Percentiles rank a stretch among this genome's conserved stretches.
Evolutionary conservation across 2,888 invertebrate species (phyloP).

Genomic region (Iphiclides podalirius): DNA sequence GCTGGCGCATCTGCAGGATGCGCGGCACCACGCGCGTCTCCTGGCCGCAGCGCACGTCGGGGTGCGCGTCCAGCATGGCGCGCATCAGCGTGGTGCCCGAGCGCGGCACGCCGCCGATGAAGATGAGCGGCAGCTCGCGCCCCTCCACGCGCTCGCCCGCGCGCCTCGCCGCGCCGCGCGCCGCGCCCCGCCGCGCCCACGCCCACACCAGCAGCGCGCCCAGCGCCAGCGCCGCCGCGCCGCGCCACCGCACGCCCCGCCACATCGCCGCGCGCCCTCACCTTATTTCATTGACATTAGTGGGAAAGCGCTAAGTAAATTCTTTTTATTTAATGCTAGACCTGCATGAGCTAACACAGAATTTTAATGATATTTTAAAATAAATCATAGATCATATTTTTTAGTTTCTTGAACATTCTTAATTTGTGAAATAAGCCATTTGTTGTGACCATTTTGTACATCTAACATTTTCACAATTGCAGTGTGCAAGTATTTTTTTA

Average conservation of each 20-base stretch:
- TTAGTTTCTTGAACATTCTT: conserved; percentile 9
- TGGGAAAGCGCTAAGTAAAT: neutral
- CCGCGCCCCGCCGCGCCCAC: conserved; percentile 31
- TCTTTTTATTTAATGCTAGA: neutral
- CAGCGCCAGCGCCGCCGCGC: conserved; percentile 36
- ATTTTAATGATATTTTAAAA: neutral
- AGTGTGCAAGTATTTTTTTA: neutral
- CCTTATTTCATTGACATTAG: neutral
- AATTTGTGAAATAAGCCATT: conserved; percentile 12
- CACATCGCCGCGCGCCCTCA: conserved; percentile 27
- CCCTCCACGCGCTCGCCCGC: conserved; percentile 57
- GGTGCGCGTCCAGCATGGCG: conserved; percentile 98
- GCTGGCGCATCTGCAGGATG: conserved; percentile 95
- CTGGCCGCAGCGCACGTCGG: conserved; percentile 97
- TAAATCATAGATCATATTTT: neutral
- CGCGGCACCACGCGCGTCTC: conserved; percentile 98
- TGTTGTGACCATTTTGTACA: conserved; percentile 6
- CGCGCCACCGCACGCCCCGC: conserved; percentile 46
- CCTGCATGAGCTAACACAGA: neutral
- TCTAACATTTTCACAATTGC: neutral
- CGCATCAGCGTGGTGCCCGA: conserved; percentile 98
- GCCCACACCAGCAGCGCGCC: conserved; percentile 33
- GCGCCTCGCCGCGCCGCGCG: conserved; percentile 27
- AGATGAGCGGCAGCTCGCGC: conserved; percentile 94
- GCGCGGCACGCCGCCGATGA: conserved; percentile 98